Conservation (phyloP, 2,888 invertebrate genomes). For the Gryllus longicercus region DNA sequence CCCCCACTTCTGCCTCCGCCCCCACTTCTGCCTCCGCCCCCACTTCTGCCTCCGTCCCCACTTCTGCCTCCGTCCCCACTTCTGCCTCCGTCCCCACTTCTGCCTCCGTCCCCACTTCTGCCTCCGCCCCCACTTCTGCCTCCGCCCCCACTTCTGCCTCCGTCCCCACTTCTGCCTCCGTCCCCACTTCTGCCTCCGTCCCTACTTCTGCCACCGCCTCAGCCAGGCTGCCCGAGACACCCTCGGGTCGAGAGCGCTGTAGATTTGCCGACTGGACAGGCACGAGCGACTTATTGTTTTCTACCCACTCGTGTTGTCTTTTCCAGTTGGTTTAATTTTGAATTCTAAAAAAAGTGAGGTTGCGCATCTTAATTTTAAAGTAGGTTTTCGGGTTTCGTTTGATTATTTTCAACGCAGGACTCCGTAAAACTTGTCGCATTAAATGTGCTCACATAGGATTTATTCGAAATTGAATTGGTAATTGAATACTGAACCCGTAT, state of each 20-base stretch:
- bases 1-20: no score
- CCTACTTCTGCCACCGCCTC: no score
- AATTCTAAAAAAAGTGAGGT: not conserved
- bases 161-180: accelerated
- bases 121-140: accelerated
- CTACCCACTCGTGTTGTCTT: not conserved
- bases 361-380: not conserved
- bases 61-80: no score
- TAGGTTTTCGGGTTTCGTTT: no score
- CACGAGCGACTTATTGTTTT: not conserved
- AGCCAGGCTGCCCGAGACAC: not conserved
- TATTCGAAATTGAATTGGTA: no score
- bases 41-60: accelerated
- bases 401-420: no score
- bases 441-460: no score
- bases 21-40: no score
- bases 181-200: no score
- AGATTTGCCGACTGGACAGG: not conserved
- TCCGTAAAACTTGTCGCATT: no score
- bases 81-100: accelerated
- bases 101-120: accelerated
- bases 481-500: no score
- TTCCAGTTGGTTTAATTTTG: not conserved
- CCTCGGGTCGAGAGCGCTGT: not conserved
- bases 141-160: accelerated